Evolutionary conservation across 2,888 invertebrate species (phyloP), one percentile per base, ranked within the genome.

Genomic region (Actias luna): DNA sequence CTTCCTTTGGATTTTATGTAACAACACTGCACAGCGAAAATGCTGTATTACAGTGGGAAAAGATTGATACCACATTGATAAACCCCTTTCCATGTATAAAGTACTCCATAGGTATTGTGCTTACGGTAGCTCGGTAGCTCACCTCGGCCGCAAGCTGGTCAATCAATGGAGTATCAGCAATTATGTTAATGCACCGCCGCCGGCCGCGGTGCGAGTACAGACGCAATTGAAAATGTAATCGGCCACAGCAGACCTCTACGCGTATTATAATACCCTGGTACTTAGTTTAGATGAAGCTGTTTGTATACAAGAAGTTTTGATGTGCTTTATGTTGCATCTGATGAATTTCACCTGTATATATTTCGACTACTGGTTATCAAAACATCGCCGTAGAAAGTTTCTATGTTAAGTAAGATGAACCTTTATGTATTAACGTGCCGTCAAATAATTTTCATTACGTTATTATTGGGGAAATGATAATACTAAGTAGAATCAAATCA

Each of bases 111-210:
- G 77, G 16, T 64, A 75, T 58, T 59, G 76, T 52, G 5, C 52
- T 52, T 74, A 71, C 76, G 8, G 46, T 10, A 18, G 46, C 22
- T 46, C 18, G 77, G 76, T 77, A 72, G 69, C 68, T 78, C 72
- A 69, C 73, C 74, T 73, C 69, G 77, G 75, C 78, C 74, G 81
- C 81, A 71, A 80, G 83, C 80, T 73, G 73, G 80, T 85, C 89
- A 92, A 91, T 92, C 91, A 91, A 91, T 90, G 87, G 80, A 85
- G 83, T 77, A 79, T 76, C 80, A 84, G 88, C 91, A 90, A 92
- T 92, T 92, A 92, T 91, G 91, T 81, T 90, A 92, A 92, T 92
- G 88, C 81, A 83, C 73, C 78, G 84, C 88, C 87, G 82, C 78
- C 79, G 83, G 85, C 84, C 79, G 82, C 79, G 77, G 75, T 74